Evolutionary conservation across 2,797 vertebrate species (phyloP).

Genomic region (Avahi laniger): DNA sequence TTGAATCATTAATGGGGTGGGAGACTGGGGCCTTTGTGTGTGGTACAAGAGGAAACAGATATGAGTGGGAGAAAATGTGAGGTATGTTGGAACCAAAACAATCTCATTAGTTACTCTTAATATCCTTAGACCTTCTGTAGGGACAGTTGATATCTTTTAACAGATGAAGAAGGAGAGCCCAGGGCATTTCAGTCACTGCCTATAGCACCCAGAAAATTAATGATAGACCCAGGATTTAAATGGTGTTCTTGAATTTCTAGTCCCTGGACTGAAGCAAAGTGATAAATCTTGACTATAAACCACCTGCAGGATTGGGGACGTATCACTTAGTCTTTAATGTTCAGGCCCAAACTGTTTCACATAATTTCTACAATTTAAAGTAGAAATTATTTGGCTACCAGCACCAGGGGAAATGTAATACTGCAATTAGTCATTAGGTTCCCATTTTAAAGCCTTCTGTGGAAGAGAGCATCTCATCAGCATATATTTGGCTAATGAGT

Average conservation of each 20-base stretch:
- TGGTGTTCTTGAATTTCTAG: constrained; percentile 36
- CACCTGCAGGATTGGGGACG: not conserved
- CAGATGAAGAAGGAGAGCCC: constrained; percentile 41
- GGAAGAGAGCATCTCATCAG: constrained; percentile 13
- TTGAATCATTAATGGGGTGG: constrained; percentile 46
- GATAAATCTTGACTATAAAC: not conserved
- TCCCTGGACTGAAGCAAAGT: not conserved
- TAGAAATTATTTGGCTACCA: not conserved
- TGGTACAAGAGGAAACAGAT: constrained; percentile 59
- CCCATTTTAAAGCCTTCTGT: not conserved
- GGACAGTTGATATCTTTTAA: constrained; percentile 45
- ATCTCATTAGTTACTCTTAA: constrained; percentile 62
- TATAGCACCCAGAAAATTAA: not conserved
- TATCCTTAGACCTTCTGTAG: constrained; percentile 36
- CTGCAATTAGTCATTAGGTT: not conserved
- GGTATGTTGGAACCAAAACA: constrained; percentile 38
- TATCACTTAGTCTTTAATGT: not conserved
- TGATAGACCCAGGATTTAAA: not conserved
- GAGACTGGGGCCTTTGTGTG: constrained; percentile 37
- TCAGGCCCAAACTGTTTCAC: not conserved
- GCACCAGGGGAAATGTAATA: not conserved
- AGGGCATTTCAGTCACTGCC: not conserved
- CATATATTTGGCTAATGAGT: constrained; percentile 25
- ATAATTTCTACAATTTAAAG: constrained; percentile 5
- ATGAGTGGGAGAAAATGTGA: constrained; percentile 62